Conservation (phyloP, 1,140 invertebrate species). For the Saccostrea glomerata region DNA sequence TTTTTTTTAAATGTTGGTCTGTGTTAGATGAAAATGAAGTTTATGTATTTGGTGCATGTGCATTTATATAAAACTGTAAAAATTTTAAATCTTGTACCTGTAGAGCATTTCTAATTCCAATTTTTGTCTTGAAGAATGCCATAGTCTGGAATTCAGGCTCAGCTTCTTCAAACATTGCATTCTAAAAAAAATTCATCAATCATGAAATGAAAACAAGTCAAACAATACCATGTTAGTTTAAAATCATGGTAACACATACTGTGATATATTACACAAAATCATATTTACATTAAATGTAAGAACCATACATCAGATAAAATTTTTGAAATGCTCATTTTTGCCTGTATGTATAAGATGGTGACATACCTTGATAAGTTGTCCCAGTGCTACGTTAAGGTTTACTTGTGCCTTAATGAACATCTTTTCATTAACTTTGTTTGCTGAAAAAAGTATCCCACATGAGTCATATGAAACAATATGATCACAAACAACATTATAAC, state of each 20-base stretch:
- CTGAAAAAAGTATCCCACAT: constrained; percentile 12
- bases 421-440: constrained; percentile 81
- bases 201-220: not conserved
- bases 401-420: constrained; percentile 96
- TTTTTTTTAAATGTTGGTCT: too few species aligned
- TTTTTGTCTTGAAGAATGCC: constrained; percentile 97
- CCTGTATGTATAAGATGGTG: not conserved
- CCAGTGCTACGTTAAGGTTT: constrained; percentile 95
- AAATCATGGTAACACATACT: not conserved
- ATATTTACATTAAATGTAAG: too few species aligned
- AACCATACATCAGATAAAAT: too few species aligned
- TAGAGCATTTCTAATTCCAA: constrained; percentile 82
- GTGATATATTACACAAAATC: not conserved
- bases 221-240: not conserved
- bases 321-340: too few species aligned
- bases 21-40: too few species aligned
- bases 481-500: too few species aligned
- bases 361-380: constrained; percentile 88
- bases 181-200: constrained; percentile 75
- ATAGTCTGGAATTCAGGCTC: constrained; percentile 98
- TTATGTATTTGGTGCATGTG: not conserved
- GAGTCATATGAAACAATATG: not conserved
- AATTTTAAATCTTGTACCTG: constrained; percentile 70
- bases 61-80: not conserved
- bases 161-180: constrained; percentile 96